Base-by-base conservation (phyloP, 2,113 vertebrate genomes). In the Aleadryas rufinucha region DNA sequence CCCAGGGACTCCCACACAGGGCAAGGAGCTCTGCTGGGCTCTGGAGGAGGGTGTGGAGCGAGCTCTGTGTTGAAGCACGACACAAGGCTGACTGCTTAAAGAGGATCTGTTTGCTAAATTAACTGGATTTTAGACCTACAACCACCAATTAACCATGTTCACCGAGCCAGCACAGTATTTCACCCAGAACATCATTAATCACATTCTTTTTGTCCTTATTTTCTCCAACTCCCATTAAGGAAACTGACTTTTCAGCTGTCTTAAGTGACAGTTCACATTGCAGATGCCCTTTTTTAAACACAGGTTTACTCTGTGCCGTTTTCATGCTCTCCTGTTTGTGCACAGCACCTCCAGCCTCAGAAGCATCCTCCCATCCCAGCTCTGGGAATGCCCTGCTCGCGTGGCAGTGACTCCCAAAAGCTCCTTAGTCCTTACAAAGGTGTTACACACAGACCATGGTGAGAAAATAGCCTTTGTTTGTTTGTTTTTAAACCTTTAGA, bases 311-410 rank as follows among this genome's bases (percentile, higher is more conserved):
- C 42, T 5, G 13, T 39, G 30, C 21, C 14, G 19, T 5, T 10
- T 57, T 39, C 11, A 7, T 9, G 30, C 14, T 7, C 45, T 41
- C 27, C 1, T 12, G 0, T 7, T 33, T 13, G 41, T 50, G 68
- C 35, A 80, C 37, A 61, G 15, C 19, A 31, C 9, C 35, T 35
- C 54, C 39, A 50, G 26, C 49, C 49, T 22, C 22, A 49, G 35
- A 3, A 41, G 23, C 10, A 69, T 16, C 41, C 37, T 74, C 57
- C 63, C 77, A 22, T 16, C 35, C n/a, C 77, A 53, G 45, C 54
- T n/a, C 77, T 69, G 30, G 22, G 45, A 68, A 57, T 0, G 9
- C 54, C 7, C 8, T 15, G 21, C 44, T 80, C 1, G 0, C 1
- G 15, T 11, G 21, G 19, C n/a, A 52, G 28, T 6, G 28, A 39